Conservation (phyloP, 2,888 invertebrate species). For the Aporophyla lueneburgensis region DNA sequence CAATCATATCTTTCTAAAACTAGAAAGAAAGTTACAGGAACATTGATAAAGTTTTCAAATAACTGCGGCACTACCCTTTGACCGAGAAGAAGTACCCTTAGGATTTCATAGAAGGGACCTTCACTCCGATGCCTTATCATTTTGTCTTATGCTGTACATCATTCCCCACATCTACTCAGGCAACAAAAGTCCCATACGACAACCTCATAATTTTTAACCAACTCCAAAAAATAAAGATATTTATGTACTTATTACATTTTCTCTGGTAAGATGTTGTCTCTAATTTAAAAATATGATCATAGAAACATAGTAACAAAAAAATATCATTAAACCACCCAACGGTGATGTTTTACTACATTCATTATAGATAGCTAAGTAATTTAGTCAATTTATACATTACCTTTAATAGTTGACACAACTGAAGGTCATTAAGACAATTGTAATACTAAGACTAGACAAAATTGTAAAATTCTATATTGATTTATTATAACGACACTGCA, state of each 20-base stretch:
- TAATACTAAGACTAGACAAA: neutral
- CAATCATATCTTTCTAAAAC: neutral
- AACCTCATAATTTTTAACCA: no score
- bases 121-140: neutral
- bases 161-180: no score
- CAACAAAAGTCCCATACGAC: no score
- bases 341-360: neutral
- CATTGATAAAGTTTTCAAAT: neutral
- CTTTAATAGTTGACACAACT: neutral
- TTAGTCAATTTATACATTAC: neutral
- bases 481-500: no score
- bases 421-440: neutral
- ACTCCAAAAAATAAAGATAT: no score
- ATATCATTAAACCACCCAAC: neutral
- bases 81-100: neutral
- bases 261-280: neutral
- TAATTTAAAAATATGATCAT: neutral
- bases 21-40: neutral
- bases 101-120: neutral
- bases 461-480: no score
- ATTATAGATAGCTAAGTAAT: neutral
- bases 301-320: neutral
- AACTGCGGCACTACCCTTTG: neutral
- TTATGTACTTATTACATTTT: neutral
- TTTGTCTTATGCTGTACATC: neutral